Base-by-base conservation (phyloP, 2,797 vertebrate genomes). In the Tokudaia tokunoshimensis region DNA sequence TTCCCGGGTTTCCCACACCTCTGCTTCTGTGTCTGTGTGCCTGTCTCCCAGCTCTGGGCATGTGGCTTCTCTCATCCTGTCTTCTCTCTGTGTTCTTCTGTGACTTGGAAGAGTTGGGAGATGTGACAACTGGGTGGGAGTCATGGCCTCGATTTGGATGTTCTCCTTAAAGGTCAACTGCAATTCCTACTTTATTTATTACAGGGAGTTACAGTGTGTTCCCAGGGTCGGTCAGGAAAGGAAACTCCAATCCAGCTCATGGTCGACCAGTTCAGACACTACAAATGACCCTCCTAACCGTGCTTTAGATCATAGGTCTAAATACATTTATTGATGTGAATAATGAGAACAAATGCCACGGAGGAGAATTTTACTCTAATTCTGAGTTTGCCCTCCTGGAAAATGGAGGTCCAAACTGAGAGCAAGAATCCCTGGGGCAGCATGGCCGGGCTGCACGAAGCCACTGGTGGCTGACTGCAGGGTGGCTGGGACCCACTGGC, bases 281-380 rank as follows among this genome's bases (percentile, higher is more conserved):
- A 63, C 17, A 70, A 89, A 63, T 34, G 26, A 50, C 34, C 29
- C 22, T 90, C 87, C 74, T 41, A 92, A 91, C 15, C 22, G 11
- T 1, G 47, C 65, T 87, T 80, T 89, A 95, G 76, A n/a, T 65
- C 63, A 31, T 8, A 91, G 63, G 57, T 15, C 29, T 59, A 94
- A 83, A 80, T 4, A 87, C 15, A 91, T 15, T 34, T 37, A 63
- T 74, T 65, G 29, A 90, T 20, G 65, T 72, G 44, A 31, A 9
- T 22, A 72, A 31, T 47, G 0, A 92, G 76, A 47, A 63, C 75
- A 50, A 95, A 65, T 14, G 3, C 44, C 74, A 76, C 4, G 41
- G 55, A 93, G 78, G 61, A n/a, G 22, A 95, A 81, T 19, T 92
- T 84, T 72, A 44, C n/a, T 91, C 37, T 83, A 95, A 47, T 31